Conservation (phyloP, 2,888 invertebrate genomes). For the Agonum fuliginosum region DNA sequence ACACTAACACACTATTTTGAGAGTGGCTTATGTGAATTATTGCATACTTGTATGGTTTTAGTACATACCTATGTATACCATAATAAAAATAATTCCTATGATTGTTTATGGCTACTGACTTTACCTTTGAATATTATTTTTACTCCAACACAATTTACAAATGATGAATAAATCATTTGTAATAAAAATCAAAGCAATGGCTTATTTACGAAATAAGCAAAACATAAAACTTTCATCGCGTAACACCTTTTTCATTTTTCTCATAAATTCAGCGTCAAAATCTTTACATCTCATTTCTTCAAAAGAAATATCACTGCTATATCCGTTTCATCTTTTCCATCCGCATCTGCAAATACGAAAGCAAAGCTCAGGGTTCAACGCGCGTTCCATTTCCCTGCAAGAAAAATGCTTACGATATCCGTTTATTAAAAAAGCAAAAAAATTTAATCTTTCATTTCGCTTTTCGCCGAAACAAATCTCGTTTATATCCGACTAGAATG, state of each 20-base stretch:
- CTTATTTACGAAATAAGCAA: constrained; percentile 28
- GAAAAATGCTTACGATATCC: constrained; percentile 46
- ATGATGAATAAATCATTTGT: not conserved
- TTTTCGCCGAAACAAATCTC: constrained; percentile 21
- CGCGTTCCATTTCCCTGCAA: constrained; percentile 26
- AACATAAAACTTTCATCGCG: constrained; percentile 19
- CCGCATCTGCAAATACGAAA: constrained; percentile 41
- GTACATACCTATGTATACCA: too few species aligned
- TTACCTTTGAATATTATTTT: too few species aligned
- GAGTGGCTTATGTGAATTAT: too few species aligned
- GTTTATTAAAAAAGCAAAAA: constrained; percentile 43
- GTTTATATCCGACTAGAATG: constrained; percentile 14
- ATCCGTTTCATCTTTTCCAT: constrained; percentile 48
- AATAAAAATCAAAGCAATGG: constrained; percentile 16
- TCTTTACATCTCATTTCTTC: constrained; percentile 52
- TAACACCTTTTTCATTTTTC: constrained; percentile 38
- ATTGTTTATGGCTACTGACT: too few species aligned
- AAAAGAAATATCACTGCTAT: constrained; percentile 45
- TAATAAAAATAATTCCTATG: too few species aligned
- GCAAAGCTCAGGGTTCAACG: constrained; percentile 32
- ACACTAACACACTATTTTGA: too few species aligned
- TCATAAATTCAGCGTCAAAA: constrained; percentile 44
- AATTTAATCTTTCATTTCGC: constrained; percentile 37
- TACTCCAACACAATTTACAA: too few species aligned
- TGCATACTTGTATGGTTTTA: too few species aligned